Base-by-base conservation (phyloP, 2,888 invertebrate species). In the Ophioninae sp. region DNA sequence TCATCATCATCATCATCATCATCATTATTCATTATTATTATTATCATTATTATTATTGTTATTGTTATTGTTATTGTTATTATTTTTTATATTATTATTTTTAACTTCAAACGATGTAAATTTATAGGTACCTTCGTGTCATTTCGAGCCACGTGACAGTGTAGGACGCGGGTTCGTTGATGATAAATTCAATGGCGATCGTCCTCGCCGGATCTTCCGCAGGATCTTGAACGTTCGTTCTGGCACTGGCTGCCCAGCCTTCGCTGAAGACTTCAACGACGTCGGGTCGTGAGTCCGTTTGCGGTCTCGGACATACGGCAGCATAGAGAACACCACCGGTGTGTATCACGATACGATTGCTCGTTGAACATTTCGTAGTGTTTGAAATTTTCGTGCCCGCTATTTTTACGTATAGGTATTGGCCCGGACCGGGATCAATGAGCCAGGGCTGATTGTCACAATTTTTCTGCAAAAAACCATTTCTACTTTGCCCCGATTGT, bases 131-230 rank as follows among this genome's bases (percentile, higher is more conserved):
- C 95, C 95, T 94, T 91, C 95, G 95, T 84, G 96, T 95, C 89
- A 97, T 94, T 93, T 98, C 97, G 92, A 97, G 94, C 97, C 97
- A 98, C 83, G 96, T 96, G 68, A 97, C 95, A 68, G 95, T 95
- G 91, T 97, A 97, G 9, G 95, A 94, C 30, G 96, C 97, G 74
- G 95, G 94, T 89, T 97, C 97, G 77, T 95, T 95, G 59, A 96
- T 96, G 85, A 97, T 94, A 88, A 97, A 97, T 90, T 98, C 97
- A 0, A 97, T 95, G 76, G 96, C 95, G 51, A 98, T 94, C 41
- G 96, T 95, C 83, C 96, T 94, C 0, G 95, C 94, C 88, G 95
- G 94, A 89, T 96, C 95, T 58, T 94, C 93, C 79, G 94, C 95
- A 63, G 96, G 94, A 37, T 94, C 89, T 6, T 91, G 85, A 56